phyloP scores from a whole-genome alignment of 2,888 invertebrate genomes.

The Eupithecia subfuscata region DNA sequence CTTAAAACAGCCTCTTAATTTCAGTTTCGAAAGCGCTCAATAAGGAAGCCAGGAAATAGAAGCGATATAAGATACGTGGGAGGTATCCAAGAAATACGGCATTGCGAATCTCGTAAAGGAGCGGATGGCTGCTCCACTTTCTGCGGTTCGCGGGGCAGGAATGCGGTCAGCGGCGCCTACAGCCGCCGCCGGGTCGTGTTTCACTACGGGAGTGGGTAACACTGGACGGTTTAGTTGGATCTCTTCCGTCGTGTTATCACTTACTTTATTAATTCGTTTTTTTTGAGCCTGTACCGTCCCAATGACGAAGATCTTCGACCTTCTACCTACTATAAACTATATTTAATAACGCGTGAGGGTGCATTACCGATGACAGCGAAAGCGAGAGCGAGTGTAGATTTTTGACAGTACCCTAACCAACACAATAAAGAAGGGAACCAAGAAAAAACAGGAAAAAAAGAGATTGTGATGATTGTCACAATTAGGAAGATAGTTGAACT shows the following conservation, averaged over 20 bases:
- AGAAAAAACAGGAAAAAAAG: too few relatives aligned
- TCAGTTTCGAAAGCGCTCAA: not conserved
- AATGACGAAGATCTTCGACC: not conserved
- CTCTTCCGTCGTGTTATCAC: not conserved
- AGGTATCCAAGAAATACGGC: conserved; percentile 52
- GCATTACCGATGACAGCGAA: not conserved
- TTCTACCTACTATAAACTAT: not conserved
- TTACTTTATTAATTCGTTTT: not conserved
- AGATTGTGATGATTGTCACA: not conserved
- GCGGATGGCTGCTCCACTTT: conserved; percentile 76
- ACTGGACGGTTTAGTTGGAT: not conserved
- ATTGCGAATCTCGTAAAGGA: conserved; percentile 63
- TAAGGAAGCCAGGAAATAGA: conserved; percentile 18
- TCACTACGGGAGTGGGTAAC: conserved; percentile 45
- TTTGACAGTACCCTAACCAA: not conserved
- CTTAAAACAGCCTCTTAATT: not conserved
- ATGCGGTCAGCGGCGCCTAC: conserved; percentile 75
- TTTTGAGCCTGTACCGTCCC: not conserved
- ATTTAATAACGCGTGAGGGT: not conserved
- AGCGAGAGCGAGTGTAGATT: not conserved
- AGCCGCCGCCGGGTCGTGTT: conserved; percentile 54
- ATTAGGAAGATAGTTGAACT: not conserved
- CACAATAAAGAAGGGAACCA: not conserved
- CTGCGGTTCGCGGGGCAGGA: conserved; percentile 64
- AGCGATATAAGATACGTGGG: conserved; percentile 23